Evolutionary conservation across 35 echinoderm and acorn worm species (phyloP).

Genomic region (Heliocidaris erythrogramma): DNA sequence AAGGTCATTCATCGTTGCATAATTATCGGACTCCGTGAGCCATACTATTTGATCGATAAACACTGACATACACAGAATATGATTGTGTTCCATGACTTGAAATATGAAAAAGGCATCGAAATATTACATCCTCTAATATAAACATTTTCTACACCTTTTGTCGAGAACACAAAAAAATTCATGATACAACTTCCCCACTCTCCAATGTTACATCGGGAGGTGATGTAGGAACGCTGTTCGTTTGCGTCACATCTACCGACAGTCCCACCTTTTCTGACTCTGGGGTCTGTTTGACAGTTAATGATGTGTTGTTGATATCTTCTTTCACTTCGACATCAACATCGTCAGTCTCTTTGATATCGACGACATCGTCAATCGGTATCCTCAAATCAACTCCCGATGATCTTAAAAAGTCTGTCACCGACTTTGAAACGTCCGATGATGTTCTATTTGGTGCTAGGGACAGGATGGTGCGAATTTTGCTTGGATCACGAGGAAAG

Average conservation of each 20-base stretch:
- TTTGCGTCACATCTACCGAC: neutral
- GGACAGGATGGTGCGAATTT: slow-evolving; percentile 27
- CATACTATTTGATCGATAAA: too few species aligned
- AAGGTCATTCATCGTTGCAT: too few species aligned
- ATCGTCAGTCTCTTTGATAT: neutral
- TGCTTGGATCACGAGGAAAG: slow-evolving; percentile 35
- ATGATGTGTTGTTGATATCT: neutral
- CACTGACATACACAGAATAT: too few species aligned
- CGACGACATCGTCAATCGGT: neutral
- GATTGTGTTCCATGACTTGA: neutral
- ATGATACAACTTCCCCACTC: neutral
- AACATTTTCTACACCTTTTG: neutral
- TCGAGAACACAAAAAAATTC: neutral
- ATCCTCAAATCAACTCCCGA: neutral
- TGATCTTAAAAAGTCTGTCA: neutral
- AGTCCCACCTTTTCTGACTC: neutral
- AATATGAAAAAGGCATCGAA: neutral
- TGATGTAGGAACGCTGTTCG: neutral
- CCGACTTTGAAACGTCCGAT: neutral
- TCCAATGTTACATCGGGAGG: slow-evolving; percentile 19
- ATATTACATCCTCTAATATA: neutral
- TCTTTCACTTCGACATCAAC: neutral
- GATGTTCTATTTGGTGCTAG: slow-evolving; percentile 13
- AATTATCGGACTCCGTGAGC: too few species aligned
- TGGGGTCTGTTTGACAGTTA: neutral